Conservation (phyloP, 2,888 invertebrate genomes). For the Drosophila affinis region DNA sequence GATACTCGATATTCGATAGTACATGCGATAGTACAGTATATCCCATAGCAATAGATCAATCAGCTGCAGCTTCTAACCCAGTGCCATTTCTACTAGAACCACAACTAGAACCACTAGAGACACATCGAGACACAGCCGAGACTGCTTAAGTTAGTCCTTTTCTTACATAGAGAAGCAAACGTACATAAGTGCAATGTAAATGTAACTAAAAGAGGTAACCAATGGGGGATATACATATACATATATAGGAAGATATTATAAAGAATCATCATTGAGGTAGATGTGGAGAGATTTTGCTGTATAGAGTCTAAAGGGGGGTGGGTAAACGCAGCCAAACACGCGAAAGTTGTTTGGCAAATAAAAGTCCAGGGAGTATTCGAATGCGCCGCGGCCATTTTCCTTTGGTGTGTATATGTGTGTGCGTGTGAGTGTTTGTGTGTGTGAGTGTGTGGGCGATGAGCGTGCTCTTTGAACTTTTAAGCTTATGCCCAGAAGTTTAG, state of each 20-base stretch:
- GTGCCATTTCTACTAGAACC: slow-evolving; percentile 39
- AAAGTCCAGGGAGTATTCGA: slow-evolving; percentile 21
- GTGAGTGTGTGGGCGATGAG: slow-evolving; percentile 57
- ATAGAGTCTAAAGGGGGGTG: slow-evolving; percentile 59
- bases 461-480: slow-evolving; percentile 64
- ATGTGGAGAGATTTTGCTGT: slow-evolving; percentile 52
- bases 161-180: slow-evolving; percentile 20
- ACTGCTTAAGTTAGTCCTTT: slow-evolving; percentile 76
- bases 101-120: slow-evolving; percentile 33
- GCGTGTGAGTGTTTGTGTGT: slow-evolving; percentile 1
- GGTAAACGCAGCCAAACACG: slow-evolving; percentile 10
- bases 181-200: slow-evolving; percentile 65
- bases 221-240: slow-evolving; percentile 11
- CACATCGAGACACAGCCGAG: slow-evolving; percentile 64
- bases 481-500: slow-evolving; percentile 53
- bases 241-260: slow-evolving; percentile 22
- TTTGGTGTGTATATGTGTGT: neutral
- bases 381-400: slow-evolving; percentile 35
- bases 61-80: slow-evolving; percentile 46
- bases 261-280: slow-evolving; percentile 12
- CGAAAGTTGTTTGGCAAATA: slow-evolving; percentile 43
- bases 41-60: slow-evolving; percentile 47
- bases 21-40: neutral
- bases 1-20: too few species aligned
- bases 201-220: slow-evolving; percentile 21